phyloP scores from a whole-genome alignment of 2,797 vertebrate species.

The Coracias cyanogaster region DNA sequence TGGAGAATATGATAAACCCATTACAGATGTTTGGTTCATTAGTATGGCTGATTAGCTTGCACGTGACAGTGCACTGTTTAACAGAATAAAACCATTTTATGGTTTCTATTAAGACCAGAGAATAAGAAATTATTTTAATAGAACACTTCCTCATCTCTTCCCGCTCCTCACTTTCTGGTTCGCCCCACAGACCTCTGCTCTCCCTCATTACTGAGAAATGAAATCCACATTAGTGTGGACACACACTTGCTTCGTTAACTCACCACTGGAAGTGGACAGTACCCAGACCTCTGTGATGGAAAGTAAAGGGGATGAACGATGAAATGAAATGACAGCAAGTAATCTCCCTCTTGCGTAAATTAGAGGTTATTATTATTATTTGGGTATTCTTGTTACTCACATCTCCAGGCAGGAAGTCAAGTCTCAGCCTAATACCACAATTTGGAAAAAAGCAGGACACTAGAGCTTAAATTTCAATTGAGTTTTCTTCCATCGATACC shows the following conservation, averaged over 20 bases:
- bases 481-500: background rate
- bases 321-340: background rate
- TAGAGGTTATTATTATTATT: background rate
- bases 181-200: background rate
- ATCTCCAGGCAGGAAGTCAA: background rate
- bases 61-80: background rate
- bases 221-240: background rate
- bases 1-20: constrained; percentile 29
- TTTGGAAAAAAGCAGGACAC: background rate
- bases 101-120: background rate
- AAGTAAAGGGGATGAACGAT: background rate
- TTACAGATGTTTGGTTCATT: constrained; percentile 49
- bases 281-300: rapidly evolving
- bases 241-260: background rate
- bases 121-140: background rate
- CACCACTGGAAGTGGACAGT: background rate
- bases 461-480: background rate
- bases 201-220: background rate
- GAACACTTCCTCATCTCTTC: background rate
- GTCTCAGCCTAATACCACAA: rapidly evolving
- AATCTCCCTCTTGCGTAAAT: background rate
- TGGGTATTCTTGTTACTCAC: background rate
- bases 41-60: constrained; percentile 49
- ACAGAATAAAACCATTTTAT: background rate
- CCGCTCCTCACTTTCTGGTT: background rate